These are phyloP conservation scores for Botrylloides violaceus DNA, from an alignment of 23 tunicate genomes.

Conservation along the genomic window DNA sequence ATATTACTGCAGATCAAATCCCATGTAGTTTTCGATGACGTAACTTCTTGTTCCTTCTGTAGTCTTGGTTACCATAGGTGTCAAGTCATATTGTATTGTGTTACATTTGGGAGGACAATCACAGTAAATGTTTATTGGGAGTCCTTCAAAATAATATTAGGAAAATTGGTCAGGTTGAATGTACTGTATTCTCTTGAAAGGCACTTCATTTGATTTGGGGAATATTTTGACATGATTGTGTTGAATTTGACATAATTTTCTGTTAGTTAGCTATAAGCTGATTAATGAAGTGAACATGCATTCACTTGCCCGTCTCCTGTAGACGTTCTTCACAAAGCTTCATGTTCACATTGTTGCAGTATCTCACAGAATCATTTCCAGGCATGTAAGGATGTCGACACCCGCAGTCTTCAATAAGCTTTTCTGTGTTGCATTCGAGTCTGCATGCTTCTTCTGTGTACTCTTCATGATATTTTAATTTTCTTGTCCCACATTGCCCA, in stretches of 20 bases:
- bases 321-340: not conserved
- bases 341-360: slow-evolving; percentile 1
- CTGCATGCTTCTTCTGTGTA: slow-evolving; percentile 35
- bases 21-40: not conserved
- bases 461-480: slow-evolving; percentile 22
- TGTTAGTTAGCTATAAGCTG: no score
- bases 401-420: slow-evolving; percentile 28
- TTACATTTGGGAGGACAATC: slow-evolving; percentile 10
- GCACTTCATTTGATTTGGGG: no score
- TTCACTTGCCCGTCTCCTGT: not conserved
- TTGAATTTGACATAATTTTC: no score
- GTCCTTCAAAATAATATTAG: not conserved
- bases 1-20: slow-evolving; percentile 11
- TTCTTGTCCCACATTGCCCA: slow-evolving; percentile 46
- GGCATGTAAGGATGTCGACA: slow-evolving; percentile 42
- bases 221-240: no score
- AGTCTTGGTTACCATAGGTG: not conserved
- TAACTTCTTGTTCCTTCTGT: not conserved
- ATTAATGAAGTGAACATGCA: no score
- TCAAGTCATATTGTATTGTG: not conserved
- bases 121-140: not conserved
- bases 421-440: slow-evolving; percentile 32
- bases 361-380: slow-evolving; percentile 21
- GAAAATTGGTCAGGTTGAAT: no score
- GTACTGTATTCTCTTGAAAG: no score